Evolutionary conservation across 2,797 vertebrate species (phyloP).

Genomic region (Sebastes nivosus): DNA sequence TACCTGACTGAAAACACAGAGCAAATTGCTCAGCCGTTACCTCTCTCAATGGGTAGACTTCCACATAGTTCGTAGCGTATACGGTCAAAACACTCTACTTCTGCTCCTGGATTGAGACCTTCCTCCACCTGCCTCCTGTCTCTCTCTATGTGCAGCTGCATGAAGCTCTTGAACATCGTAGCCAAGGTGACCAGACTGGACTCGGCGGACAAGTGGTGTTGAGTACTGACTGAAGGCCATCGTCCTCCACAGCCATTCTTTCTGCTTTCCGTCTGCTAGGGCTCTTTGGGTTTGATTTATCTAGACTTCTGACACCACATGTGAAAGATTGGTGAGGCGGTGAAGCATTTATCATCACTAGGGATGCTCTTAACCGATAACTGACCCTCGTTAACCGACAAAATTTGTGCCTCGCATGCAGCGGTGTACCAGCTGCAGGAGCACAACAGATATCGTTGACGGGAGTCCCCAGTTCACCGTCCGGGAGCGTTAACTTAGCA

Average conservation of each 20-base stretch:
- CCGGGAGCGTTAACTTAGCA: too few relatives aligned
- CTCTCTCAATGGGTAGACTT: not conserved
- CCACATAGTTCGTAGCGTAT: not conserved
- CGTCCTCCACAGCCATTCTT: not conserved
- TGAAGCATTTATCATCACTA: not conserved
- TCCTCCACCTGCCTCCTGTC: not conserved
- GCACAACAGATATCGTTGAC: too few relatives aligned
- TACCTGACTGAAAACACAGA: not conserved
- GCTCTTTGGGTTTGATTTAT: not conserved
- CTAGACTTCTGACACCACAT: not conserved
- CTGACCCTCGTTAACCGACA: too few relatives aligned
- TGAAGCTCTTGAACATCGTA: not conserved
- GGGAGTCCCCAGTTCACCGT: too few relatives aligned
- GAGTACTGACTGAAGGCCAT: not conserved
- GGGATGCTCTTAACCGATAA: too few relatives aligned
- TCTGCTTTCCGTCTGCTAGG: not conserved
- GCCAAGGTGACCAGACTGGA: slow-evolving; percentile 1
- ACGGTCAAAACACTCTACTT: not conserved
- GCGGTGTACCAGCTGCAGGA: too few relatives aligned
- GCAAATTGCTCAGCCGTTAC: not conserved
- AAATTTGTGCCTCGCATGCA: too few relatives aligned
- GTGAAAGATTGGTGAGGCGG: not conserved
- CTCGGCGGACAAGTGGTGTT: not conserved
- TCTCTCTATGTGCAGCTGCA: not conserved
- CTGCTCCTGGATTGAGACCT: not conserved